Conservation (phyloP, 1,140 invertebrate species). For the Bombus affinis region DNA sequence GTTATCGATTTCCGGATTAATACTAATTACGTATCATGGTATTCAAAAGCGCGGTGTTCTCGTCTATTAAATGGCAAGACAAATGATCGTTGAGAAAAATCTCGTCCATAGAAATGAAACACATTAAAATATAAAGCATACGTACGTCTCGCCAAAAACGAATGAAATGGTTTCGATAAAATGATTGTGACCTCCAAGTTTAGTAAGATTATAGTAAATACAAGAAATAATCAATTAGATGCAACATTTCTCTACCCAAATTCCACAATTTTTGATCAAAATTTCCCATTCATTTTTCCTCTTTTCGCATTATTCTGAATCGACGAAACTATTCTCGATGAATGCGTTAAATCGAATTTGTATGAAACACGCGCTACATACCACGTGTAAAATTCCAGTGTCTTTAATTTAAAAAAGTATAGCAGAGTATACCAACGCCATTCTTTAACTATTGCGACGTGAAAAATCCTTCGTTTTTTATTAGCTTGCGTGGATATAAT, state of each 20-base stretch:
- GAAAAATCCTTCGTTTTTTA: too few relatives aligned
- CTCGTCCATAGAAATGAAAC: not conserved
- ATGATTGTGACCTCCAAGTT: too few relatives aligned
- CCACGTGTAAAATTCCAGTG: not conserved
- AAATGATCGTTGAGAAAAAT: constrained; percentile 2
- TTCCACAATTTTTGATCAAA: not conserved
- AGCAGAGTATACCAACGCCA: too few relatives aligned
- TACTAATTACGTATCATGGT: constrained; percentile 50
- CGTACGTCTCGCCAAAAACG: too few relatives aligned
- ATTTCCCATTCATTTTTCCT: not conserved
- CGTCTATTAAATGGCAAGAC: constrained; percentile 1
- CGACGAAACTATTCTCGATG: not conserved
- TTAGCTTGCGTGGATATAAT: too few relatives aligned
- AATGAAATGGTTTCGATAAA: not conserved
- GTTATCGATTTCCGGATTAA: constrained; percentile 58
- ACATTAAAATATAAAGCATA: too few relatives aligned
- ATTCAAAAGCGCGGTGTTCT: constrained; percentile 27
- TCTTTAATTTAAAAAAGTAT: too few relatives aligned
- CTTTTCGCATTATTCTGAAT: not conserved
- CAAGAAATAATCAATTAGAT: not conserved
- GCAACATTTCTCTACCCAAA: not conserved
- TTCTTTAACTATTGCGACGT: too few relatives aligned
- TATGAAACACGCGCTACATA: not conserved
- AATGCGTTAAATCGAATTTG: not conserved
- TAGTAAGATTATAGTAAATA: too few relatives aligned